These are phyloP conservation scores for Microtus pennsylvanicus DNA, from an alignment of 2,113 vertebrate species.

Conservation along the genomic window DNA sequence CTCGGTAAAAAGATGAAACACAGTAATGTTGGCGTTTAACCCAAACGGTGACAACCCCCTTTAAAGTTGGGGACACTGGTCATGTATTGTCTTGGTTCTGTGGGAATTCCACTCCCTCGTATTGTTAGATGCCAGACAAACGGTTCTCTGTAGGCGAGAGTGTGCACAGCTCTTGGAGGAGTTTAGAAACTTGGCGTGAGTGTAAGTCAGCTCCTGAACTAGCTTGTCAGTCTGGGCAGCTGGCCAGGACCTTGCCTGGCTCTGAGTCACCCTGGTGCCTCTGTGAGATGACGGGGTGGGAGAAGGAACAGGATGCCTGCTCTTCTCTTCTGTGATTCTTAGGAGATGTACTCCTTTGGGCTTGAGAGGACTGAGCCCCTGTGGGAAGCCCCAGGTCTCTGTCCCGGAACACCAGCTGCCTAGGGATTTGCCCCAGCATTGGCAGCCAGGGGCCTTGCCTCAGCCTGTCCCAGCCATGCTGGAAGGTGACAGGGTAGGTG, in stretches of 20 bases:
- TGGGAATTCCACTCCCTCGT: background rate
- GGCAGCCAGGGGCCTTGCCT: background rate
- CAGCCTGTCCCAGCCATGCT: background rate
- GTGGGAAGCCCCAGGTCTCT: accelerated
- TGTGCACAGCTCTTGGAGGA: background rate
- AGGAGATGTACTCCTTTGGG: background rate
- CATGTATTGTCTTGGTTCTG: background rate
- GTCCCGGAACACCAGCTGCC: accelerated
- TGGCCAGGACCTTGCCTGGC: background rate
- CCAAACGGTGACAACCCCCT: background rate
- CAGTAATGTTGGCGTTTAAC: background rate
- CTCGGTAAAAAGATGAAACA: background rate
- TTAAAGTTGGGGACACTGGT: background rate
- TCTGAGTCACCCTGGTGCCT: background rate
- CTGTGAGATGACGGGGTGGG: background rate
- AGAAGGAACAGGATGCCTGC: background rate
- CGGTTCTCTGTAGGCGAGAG: background rate
- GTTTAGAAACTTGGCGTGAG: background rate
- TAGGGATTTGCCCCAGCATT: background rate
- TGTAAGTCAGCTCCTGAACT: background rate
- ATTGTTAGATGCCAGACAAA: background rate
- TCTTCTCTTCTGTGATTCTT: background rate
- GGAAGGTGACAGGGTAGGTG: background rate
- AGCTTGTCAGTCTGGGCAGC: background rate
- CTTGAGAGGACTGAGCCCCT: background rate